Base-by-base conservation (phyloP, 1,140 invertebrate genomes). In the Venustaconcha ellipsiformis region DNA sequence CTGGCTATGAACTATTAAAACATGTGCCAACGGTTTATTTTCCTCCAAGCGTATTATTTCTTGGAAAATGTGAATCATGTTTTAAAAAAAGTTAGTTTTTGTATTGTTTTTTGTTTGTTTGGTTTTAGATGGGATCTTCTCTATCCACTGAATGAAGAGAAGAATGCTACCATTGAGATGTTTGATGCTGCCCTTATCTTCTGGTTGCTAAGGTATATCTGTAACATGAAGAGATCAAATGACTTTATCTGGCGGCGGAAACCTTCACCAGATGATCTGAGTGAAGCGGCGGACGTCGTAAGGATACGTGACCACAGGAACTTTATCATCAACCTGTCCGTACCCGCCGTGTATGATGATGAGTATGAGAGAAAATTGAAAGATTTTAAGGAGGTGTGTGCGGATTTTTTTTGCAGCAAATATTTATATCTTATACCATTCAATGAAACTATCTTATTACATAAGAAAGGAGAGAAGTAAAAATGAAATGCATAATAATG, bases 181-280 rank as follows among this genome's bases (percentile, higher is more conserved):
- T 68, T 77, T 55, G 75, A 77, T 70, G 30, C 75, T 20, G 69
- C 75, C 6, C 17, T 77, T 17, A n/a, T 77, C 0, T 77, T 77
- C 70, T 77, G 69, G 69, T 72, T 77, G 64, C 75, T 77, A 14
- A 60, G 75, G 37, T 72, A 60, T 55, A 72, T 77, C 14, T 77
- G 75, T 68, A 26, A 67, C n/a, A 56, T 77, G 14, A 77, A 64
- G 65, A 70, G 70, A 17, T 70, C 69, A 2, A 77, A 77, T 26
- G 75, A 77, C 37, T 77, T 77, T 55, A 71, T 77, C 15, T 77
- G 75, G 75, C 72, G 72, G 62, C 69, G 75, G 56, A 72, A 72
- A 67, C 75, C 75, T 60, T 48, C 69, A 23, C 30, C 69, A 17
- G 66, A 72, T 57, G 75, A 77, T 57, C 20, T 77, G 37, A 77